Percentiles rank a stretch among this genome's conserved stretches.
Evolutionary conservation across 1,140 invertebrate genomes (phyloP).

Genomic region (Zaprionus davidi): DNA sequence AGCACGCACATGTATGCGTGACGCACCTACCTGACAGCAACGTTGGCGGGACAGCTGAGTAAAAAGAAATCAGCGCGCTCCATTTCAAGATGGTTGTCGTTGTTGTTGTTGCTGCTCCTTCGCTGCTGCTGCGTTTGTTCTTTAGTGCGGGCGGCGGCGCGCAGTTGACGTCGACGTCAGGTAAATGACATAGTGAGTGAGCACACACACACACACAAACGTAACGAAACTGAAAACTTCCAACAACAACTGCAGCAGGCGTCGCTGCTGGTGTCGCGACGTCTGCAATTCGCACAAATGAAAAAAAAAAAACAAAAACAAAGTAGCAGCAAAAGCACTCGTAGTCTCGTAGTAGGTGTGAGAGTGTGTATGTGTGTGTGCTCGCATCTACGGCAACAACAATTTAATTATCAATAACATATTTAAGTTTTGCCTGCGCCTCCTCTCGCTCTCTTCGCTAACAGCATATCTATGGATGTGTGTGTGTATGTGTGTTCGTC

Average conservation of each 20-base stretch:
- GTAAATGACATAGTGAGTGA: constrained; percentile 2
- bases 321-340: constrained; percentile 22
- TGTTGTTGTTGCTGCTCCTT: constrained; percentile 14
- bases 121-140: constrained; percentile 12
- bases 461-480: background rate
- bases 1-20: background rate
- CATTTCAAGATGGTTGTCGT: constrained; percentile 54
- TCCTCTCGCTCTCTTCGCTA: constrained; percentile 3
- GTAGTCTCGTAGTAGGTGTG: constrained; percentile 35
- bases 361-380: background rate
- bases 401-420: constrained; percentile 61
- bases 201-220: constrained; percentile 4
- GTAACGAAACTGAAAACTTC: constrained; percentile 39
- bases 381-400: constrained; percentile 19
- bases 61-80: constrained; percentile 61
- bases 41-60: constrained; percentile 23
- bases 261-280: constrained; percentile 20
- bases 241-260: constrained; percentile 15
- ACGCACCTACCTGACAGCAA: constrained; percentile 36
- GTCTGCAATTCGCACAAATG: constrained; percentile 37
- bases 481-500: constrained; percentile 18
- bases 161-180: constrained; percentile 6
- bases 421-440: constrained; percentile 48
- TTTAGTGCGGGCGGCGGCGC: constrained; percentile 19
- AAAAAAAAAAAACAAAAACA: constrained; percentile 9